Evolutionary conservation across 2,888 invertebrate species (phyloP).

Genomic region (Microchrysa polita): DNA sequence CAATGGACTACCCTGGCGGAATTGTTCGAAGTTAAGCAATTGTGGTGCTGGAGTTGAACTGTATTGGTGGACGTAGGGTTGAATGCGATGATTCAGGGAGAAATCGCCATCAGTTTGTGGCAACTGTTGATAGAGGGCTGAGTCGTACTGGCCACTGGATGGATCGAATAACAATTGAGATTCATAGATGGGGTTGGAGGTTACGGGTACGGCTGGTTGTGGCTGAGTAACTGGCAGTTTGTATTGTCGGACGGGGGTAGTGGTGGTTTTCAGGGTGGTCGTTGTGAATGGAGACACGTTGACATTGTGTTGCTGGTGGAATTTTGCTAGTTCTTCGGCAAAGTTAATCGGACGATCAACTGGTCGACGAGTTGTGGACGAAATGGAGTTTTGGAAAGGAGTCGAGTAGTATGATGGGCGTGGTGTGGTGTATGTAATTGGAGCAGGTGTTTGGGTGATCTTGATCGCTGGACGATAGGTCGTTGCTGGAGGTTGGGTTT

Average conservation of each 20-base stretch:
- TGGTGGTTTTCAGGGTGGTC: constrained; percentile 52
- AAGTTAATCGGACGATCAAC: constrained; percentile 72
- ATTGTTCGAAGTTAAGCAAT: constrained; percentile 70
- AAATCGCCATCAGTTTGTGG: constrained; percentile 79
- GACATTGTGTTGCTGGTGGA: constrained; percentile 68
- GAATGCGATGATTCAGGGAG: constrained; percentile 77
- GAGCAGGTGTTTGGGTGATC: constrained; percentile 69
- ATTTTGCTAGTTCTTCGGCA: constrained; percentile 79
- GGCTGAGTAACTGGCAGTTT: constrained; percentile 53
- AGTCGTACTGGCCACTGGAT: constrained; percentile 79
- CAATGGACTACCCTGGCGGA: constrained; percentile 62
- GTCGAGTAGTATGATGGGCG: constrained; percentile 52
- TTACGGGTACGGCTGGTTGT: constrained; percentile 62
- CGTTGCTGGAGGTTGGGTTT: constrained; percentile 71
- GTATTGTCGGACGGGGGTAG: constrained; percentile 28
- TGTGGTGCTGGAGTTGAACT: constrained; percentile 61
- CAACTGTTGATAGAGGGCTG: constrained; percentile 78
- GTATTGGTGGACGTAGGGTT: constrained; percentile 75
- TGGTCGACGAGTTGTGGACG: constrained; percentile 57
- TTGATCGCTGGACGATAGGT: constrained; percentile 74
- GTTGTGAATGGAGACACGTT: constrained; percentile 70
- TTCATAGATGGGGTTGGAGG: constrained; percentile 75
- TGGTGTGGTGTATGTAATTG: constrained; percentile 58
- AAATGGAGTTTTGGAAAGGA: constrained; percentile 53
- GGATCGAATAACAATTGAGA: constrained; percentile 83